Evolutionary conservation across 2,113 vertebrate genomes (phyloP), one percentile per base, ranked within the genome.

Genomic region (Suncus etruscus): DNA sequence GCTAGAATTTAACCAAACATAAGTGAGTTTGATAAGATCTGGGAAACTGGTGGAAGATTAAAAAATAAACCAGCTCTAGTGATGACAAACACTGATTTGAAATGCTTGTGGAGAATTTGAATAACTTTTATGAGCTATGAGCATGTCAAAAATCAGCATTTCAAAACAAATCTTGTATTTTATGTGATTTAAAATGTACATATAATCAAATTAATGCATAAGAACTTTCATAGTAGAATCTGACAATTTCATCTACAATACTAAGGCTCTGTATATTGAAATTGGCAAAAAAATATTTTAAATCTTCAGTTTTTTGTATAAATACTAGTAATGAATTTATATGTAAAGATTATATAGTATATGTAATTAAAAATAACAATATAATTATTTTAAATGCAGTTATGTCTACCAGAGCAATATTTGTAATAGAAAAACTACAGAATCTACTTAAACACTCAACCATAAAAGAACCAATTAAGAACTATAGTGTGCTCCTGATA

Each of bases 391-490:
- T 61, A 70, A 27, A 15, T 51, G 73, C 8, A 66, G 18, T 31
- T 68, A 47, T 31, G 3, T 80, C 89, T 22, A 91, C 89, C 10
- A 87, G 11, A 73, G 24, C 45, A 90, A 91, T 91, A 94, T 84
- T 91, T 87, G 31, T 68, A 92, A 47, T 32, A 69, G 25, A 61
- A 80, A 86, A 83, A 94, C 39, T 39, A 39, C 68, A 80, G 51
- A 86, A 73, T 32, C 4, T 79, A 8, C 74, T 3, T 83, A 87
- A 90, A 91, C 68, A 31, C 5, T 89, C 39, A 75, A 3, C 66
- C 18, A 47, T 81, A 77, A 58, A 18, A 83, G 85, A 89, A 61
- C 4, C 81, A 61, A 87, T 75, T 80, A 68, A 76, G 32, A 78
- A 86, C 50, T 45, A 9, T 32, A 61, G 0, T 63, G 27, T 76